Conservation (phyloP, 2,888 invertebrate genomes). For the Ochropleura leucogaster region DNA sequence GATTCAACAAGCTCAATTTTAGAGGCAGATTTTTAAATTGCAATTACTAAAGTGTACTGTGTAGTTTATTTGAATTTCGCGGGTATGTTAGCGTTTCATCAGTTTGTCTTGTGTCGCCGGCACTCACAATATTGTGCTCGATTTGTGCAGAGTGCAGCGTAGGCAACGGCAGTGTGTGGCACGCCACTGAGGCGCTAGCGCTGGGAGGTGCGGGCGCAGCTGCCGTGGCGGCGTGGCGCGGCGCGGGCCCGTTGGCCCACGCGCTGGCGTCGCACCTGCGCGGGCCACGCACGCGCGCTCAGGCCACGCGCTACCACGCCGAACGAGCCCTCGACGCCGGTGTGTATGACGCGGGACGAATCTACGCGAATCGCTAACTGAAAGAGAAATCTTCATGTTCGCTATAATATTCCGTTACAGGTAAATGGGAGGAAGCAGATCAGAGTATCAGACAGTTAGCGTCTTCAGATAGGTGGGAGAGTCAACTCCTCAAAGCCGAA, state of each 20-base stretch:
- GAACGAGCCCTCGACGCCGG: conserved; percentile 44
- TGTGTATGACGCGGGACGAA: conserved; percentile 1
- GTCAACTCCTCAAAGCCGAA: conserved; percentile 90
- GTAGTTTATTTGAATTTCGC: background rate
- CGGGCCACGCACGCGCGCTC: conserved; percentile 55
- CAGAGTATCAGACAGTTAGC: conserved; percentile 92
- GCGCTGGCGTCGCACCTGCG: conserved; percentile 72
- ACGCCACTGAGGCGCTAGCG: conserved; percentile 73
- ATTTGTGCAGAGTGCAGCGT: conserved; percentile 75
- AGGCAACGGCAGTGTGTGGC: conserved; percentile 79
- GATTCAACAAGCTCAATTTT: background rate
- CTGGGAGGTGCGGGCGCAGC: conserved; percentile 70
- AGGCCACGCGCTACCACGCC: conserved; percentile 58
- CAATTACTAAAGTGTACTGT: background rate
- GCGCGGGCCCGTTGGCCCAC: conserved; percentile 74
- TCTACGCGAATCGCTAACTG: background rate
- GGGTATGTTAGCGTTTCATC: background rate
- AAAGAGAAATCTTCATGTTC: background rate
- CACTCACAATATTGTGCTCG: background rate
- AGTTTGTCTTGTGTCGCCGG: background rate
- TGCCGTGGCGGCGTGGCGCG: conserved; percentile 81
- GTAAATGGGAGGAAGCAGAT: conserved; percentile 93
- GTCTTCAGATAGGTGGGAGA: conserved; percentile 92
- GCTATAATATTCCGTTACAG: conserved; percentile 69
- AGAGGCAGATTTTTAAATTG: conserved; percentile 2